These are phyloP conservation scores for Sarcophaga rosellei DNA, from an alignment of 2,888 invertebrate genomes.

Conservation along the genomic window DNA sequence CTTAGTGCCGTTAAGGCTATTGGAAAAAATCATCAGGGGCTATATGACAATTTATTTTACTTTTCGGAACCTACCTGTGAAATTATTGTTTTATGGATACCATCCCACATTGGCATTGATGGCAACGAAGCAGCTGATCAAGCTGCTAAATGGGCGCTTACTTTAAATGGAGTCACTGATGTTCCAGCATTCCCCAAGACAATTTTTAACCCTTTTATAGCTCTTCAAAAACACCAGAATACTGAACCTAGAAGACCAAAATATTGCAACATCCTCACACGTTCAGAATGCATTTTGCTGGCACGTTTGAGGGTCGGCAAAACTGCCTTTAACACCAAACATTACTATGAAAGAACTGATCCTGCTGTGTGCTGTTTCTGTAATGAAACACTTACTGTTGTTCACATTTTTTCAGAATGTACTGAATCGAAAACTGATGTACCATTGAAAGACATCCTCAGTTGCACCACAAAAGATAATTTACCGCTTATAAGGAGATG, in stretches of 20 bases:
- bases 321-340: neutral
- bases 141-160: neutral
- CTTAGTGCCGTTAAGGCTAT: constrained; percentile 3
- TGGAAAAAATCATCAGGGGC: neutral
- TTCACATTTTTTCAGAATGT: neutral
- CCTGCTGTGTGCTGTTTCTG: neutral
- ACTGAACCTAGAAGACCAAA: neutral
- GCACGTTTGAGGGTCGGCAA: no score
- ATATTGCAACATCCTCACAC: neutral
- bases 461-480: neutral
- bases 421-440: neutral
- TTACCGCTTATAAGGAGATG: no score
- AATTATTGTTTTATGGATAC: neutral
- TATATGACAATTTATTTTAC: neutral
- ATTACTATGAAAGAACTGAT: neutral
- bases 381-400: neutral
- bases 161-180: neutral
- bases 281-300: neutral
- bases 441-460: neutral
- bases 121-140: neutral
- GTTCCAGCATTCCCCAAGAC: neutral
- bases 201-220: neutral
- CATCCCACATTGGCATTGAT: neutral
- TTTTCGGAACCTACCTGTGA: neutral
- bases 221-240: neutral